Evolutionary conservation across 2,888 invertebrate species (phyloP).

Genomic region (Anthoptus insignis): DNA sequence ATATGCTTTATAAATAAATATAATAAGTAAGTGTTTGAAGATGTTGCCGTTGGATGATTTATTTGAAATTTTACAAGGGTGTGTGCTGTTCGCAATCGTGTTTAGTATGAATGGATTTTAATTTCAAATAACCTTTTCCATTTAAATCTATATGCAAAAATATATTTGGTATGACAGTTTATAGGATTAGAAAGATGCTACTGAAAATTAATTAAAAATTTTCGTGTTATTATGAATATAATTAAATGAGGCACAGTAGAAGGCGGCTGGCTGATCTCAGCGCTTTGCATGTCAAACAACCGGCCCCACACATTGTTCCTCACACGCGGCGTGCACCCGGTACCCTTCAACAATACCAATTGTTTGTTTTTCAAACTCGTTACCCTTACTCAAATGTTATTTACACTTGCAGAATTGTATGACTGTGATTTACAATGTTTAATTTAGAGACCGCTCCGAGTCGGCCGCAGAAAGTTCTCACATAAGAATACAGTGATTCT

Average conservation of each 20-base stretch:
- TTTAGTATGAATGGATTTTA: background rate
- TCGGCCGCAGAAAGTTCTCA: constrained; percentile 65
- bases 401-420: constrained; percentile 74
- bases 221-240: constrained; percentile 11
- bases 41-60: constrained; percentile 25
- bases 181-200: too few species aligned
- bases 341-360: constrained; percentile 71
- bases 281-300: constrained; percentile 81
- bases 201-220: constrained; percentile 7
- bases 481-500: constrained; percentile 59
- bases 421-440: constrained; percentile 80
- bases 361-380: constrained; percentile 82
- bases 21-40: constrained; percentile 17
- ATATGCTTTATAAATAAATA: constrained; percentile 40
- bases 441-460: constrained; percentile 69
- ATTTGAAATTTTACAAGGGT: constrained; percentile 8
- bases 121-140: constrained; percentile 49
- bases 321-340: constrained; percentile 73
- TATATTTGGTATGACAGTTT: too few species aligned
- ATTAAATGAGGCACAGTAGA: constrained; percentile 59
- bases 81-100: background rate
- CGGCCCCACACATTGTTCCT: constrained; percentile 71
- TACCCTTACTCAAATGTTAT: constrained; percentile 76
- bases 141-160: too few species aligned
- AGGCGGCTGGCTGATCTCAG: constrained; percentile 72